Evolutionary conservation across 2,888 invertebrate genomes (phyloP).

Genomic region (Xestia ashworthii): DNA sequence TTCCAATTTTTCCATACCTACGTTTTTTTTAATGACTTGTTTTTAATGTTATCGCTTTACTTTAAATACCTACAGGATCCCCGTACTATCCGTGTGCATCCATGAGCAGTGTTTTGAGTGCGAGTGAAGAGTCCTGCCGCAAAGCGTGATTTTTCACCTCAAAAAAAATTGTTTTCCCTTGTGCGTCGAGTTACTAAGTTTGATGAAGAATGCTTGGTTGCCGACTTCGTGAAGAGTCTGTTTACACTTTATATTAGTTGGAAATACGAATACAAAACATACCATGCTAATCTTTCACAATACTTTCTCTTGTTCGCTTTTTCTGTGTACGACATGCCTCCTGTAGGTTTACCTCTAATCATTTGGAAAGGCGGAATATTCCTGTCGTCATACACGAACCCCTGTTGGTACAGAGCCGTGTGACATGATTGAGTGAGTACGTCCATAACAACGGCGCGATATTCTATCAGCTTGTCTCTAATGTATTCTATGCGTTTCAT

Average conservation of each 20-base stretch:
- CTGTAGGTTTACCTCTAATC: slow-evolving; percentile 91
- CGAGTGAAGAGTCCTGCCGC: neutral
- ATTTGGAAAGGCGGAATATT: slow-evolving; percentile 87
- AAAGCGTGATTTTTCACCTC: neutral
- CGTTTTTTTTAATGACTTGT: no score
- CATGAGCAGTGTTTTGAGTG: neutral
- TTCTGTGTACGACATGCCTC: slow-evolving; percentile 96
- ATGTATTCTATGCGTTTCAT: slow-evolving; percentile 86
- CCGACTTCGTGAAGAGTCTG: neutral
- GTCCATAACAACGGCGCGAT: slow-evolving; percentile 84
- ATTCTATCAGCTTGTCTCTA: slow-evolving; percentile 79
- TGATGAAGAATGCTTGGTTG: neutral
- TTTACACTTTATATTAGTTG: neutral
- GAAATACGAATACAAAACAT: slow-evolving; percentile 45
- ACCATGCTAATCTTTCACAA: slow-evolving; percentile 95
- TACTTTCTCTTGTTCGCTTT: slow-evolving; percentile 96
- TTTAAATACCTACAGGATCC: neutral
- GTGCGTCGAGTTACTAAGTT: neutral
- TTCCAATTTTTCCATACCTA: neutral
- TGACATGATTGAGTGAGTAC: slow-evolving; percentile 92
- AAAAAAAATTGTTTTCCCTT: neutral
- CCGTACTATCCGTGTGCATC: neutral
- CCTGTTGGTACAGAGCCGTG: slow-evolving; percentile 93
- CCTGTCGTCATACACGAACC: slow-evolving; percentile 95
- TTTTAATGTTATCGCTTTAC: no score